Evolutionary conservation across 2,797 vertebrate genomes (phyloP).

Genomic region (Emys orbicularis): DNA sequence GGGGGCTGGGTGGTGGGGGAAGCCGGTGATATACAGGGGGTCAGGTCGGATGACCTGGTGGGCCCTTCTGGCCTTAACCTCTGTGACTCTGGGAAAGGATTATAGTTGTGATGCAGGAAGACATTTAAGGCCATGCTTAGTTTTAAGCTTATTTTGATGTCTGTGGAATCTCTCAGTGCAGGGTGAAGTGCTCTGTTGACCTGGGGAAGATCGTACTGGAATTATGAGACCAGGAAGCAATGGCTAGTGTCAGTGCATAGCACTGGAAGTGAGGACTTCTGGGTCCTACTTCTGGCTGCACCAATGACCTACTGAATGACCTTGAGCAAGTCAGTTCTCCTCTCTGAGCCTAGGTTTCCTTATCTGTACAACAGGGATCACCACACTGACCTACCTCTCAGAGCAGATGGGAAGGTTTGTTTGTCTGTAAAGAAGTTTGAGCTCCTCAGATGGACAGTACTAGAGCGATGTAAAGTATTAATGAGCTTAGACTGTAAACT

Average conservation of each 20-base stretch:
- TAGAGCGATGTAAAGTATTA: background rate
- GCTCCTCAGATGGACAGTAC: background rate
- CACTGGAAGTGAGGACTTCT: background rate
- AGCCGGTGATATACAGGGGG: no score
- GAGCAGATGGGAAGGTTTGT: background rate
- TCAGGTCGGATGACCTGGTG: no score
- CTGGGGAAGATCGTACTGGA: background rate
- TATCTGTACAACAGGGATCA: background rate
- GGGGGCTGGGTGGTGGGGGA: no score
- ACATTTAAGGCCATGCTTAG: background rate
- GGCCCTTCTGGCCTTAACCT: background rate
- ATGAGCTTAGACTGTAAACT: background rate
- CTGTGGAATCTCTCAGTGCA: accelerated
- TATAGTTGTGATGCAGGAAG: background rate
- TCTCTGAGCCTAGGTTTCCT: background rate
- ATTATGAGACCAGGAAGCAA: background rate
- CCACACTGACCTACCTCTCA: background rate
- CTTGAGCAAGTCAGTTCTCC: background rate
- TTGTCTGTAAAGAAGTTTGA: background rate
- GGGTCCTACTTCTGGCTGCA: background rate
- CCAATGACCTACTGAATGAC: background rate
- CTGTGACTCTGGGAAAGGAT: background rate
- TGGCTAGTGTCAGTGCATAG: background rate
- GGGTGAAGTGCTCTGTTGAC: background rate
- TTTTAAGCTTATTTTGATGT: accelerated